A percentile compares a stretch with the other conserved stretches of the same genome.
phyloP scores from a whole-genome alignment of 2,113 vertebrate species.

The Petromus typicus region DNA sequence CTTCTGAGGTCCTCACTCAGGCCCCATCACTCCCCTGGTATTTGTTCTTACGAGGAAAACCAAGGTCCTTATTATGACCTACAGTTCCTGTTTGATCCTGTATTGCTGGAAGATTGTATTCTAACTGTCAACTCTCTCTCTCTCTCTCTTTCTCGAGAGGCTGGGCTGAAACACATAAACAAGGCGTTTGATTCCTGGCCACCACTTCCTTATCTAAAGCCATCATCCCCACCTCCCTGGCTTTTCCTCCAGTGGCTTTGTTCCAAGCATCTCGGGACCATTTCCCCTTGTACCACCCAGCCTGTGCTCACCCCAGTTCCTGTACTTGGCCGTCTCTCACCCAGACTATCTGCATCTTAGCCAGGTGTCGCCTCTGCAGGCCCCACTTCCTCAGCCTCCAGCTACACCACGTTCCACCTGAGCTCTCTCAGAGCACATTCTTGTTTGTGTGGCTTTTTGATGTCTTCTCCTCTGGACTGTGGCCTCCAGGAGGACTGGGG shows the following conservation, averaged over 20 bases:
- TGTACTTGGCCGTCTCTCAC: background rate
- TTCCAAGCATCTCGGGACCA: background rate
- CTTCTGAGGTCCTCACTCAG: background rate
- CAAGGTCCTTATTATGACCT: background rate
- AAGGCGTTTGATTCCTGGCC: background rate
- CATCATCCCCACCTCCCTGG: rapidly evolving
- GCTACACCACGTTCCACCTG: background rate
- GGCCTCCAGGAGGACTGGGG: background rate
- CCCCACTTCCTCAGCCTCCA: background rate
- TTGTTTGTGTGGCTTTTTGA: background rate
- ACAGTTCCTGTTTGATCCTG: background rate
- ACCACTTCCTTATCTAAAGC: background rate
- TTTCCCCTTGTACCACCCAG: background rate
- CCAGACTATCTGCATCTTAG: background rate
- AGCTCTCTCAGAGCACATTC: background rate
- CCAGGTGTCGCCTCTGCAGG: background rate
- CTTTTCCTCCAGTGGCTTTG: background rate
- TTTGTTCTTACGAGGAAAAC: background rate
- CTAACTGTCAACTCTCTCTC: background rate
- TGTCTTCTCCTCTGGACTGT: background rate
- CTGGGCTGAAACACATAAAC: background rate
- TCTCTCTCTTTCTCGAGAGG: background rate
- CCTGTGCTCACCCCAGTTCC: rapidly evolving
- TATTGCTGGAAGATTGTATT: background rate
- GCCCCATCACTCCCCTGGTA: background rate